These are phyloP conservation scores for Acleris sparsana DNA, from an alignment of 2,888 invertebrate genomes.

Conservation along the genomic window DNA sequence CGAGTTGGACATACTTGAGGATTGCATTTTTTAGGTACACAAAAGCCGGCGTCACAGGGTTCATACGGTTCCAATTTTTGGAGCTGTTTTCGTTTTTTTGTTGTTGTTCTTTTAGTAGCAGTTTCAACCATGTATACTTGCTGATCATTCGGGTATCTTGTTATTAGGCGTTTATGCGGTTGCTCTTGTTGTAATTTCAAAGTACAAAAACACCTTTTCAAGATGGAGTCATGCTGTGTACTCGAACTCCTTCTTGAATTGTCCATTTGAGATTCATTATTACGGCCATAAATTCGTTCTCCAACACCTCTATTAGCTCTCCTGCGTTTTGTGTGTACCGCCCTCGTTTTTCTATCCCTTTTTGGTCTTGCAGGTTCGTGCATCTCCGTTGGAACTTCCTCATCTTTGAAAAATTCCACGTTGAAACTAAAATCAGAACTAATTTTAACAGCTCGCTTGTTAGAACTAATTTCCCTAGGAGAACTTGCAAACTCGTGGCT, in stretches of 20 bases:
- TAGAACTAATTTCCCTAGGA: background rate
- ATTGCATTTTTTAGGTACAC: conserved; percentile 48
- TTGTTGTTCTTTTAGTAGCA: background rate
- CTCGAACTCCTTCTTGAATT: background rate
- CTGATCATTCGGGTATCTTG: background rate
- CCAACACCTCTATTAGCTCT: background rate
- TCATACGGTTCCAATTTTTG: conserved; percentile 44
- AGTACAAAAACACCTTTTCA: conserved; percentile 19
- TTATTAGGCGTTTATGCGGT: background rate
- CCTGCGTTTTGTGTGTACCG: background rate
- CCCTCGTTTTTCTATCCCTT: background rate
- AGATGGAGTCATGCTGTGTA: background rate
- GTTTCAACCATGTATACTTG: background rate
- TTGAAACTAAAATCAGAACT: background rate
- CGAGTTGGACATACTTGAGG: conserved; percentile 35
- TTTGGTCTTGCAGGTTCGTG: background rate
- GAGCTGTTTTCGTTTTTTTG: background rate
- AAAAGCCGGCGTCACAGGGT: conserved; percentile 50
- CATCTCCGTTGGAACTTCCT: background rate
- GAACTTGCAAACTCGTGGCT: background rate
- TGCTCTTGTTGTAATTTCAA: conserved; percentile 12
- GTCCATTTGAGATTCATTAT: background rate
- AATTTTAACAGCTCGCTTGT: background rate
- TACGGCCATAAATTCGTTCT: background rate
- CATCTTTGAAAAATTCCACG: conserved; percentile 1